These are phyloP conservation scores for Melanogrammus aeglefinus DNA, from an alignment of 2,797 vertebrate species.

Conservation along the genomic window DNA sequence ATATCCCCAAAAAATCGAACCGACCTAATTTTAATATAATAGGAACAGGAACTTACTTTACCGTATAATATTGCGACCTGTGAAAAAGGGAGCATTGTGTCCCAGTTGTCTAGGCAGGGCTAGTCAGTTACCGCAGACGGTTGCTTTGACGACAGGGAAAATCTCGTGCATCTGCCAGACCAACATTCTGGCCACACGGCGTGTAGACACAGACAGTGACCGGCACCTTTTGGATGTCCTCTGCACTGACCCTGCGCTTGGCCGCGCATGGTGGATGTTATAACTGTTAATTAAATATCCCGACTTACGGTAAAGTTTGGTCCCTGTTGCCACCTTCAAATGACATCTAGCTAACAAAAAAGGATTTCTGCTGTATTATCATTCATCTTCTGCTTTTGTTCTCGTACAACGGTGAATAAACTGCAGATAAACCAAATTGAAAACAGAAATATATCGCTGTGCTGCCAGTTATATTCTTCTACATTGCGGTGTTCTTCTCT, in stretches of 20 bases:
- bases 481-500: background rate
- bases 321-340: slow-evolving; percentile 2
- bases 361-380: background rate
- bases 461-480: slow-evolving; percentile 31
- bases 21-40: no score
- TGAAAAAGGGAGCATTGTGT: no score
- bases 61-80: no score
- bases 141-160: background rate
- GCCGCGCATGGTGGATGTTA: background rate
- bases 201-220: background rate
- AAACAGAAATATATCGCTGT: slow-evolving; percentile 10
- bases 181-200: background rate
- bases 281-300: background rate
- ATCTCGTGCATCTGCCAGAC: background rate
- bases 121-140: background rate
- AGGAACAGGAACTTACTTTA: no score
- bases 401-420: background rate
- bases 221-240: slow-evolving; percentile 1
- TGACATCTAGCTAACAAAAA: background rate
- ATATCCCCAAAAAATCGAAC: no score
- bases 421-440: slow-evolving; percentile 28
- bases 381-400: background rate
- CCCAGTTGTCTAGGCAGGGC: background rate
- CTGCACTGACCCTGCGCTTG: background rate
- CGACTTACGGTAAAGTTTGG: background rate